phyloP scores from a whole-genome alignment of 2,888 invertebrate genomes.

The Seira ritae region DNA sequence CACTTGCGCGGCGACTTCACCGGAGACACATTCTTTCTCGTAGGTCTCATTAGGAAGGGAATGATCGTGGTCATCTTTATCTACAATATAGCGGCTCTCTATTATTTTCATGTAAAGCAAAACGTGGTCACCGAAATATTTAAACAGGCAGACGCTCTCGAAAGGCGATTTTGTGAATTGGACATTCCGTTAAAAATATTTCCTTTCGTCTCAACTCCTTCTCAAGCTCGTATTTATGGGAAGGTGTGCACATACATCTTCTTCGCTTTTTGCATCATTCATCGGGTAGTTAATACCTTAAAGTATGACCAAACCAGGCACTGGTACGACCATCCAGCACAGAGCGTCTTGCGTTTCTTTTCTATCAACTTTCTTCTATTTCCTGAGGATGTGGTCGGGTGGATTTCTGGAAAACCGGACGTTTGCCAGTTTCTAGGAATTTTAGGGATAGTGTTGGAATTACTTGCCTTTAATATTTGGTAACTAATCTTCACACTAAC shows the following conservation, averaged over 20 bases:
- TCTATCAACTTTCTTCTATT: conserved; percentile 33
- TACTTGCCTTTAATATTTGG: conserved; percentile 34
- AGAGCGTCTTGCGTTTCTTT: conserved; percentile 19
- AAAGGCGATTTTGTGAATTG: neutral
- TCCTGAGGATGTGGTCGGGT: neutral
- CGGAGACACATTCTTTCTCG: conserved; percentile 29
- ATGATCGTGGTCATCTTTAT: neutral
- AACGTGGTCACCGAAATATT: conserved; percentile 20
- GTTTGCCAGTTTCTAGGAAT: neutral
- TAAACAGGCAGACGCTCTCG: conserved; percentile 8
- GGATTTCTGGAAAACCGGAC: neutral
- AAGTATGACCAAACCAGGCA: conserved; percentile 30
- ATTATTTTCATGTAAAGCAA: conserved; percentile 11
- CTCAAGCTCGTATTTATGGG: neutral
- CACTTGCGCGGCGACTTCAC: neutral
- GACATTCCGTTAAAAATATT: neutral
- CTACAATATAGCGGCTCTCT: conserved; percentile 10
- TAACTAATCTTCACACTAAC: too few relatives aligned
- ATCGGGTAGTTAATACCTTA: conserved; percentile 24
- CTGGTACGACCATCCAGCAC: conserved; percentile 39
- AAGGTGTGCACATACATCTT: neutral
- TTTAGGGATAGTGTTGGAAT: conserved; percentile 6
- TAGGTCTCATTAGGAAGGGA: conserved; percentile 34
- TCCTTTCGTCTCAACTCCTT: neutral
- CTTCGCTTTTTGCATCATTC: conserved; percentile 18